phyloP scores from a whole-genome alignment of 2,797 vertebrate species.

The Sebastes minor region DNA sequence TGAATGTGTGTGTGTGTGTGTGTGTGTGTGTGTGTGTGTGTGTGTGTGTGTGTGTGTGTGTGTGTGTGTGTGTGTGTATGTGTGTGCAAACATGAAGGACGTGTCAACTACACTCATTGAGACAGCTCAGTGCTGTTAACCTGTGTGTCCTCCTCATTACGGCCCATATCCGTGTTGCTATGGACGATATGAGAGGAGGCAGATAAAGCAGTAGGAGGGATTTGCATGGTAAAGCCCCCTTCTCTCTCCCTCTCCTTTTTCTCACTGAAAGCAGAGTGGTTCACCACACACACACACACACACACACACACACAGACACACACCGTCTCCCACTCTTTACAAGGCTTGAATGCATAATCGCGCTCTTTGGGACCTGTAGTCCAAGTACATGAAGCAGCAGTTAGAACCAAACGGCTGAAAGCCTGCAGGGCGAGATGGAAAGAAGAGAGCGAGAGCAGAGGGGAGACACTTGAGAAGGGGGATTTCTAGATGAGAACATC shows the following conservation, averaged over 20 bases:
- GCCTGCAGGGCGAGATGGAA: constrained; percentile 38
- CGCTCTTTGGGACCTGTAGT: constrained; percentile 28
- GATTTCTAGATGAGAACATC: constrained; percentile 39
- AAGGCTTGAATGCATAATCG: constrained; percentile 48
- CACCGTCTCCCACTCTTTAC: constrained; percentile 25
- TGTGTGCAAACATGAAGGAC: constrained; percentile 2
- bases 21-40: not conserved
- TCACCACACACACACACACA: not conserved
- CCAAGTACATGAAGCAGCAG: constrained; percentile 31
- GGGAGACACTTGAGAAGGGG: constrained; percentile 50
- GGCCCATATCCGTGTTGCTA: constrained; percentile 60
- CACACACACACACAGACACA: constrained; percentile 16
- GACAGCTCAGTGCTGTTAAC: constrained; percentile 58
- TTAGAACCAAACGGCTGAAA: constrained; percentile 42
- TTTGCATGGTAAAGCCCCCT: constrained; percentile 67
- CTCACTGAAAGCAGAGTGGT: constrained; percentile 38
- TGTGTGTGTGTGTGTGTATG: not conserved
- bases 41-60: not conserved
- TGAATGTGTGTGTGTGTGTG: not conserved
- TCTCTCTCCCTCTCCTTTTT: constrained; percentile 5
- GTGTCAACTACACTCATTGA: constrained; percentile 55
- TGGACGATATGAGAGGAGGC: constrained; percentile 54
- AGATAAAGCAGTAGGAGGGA: constrained; percentile 61
- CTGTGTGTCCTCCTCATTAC: constrained; percentile 62
- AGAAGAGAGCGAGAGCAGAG: constrained; percentile 39